Evolutionary conservation across 2,888 invertebrate species (phyloP), one percentile per base, ranked within the genome.

Genomic region (Agonum fuliginosum): DNA sequence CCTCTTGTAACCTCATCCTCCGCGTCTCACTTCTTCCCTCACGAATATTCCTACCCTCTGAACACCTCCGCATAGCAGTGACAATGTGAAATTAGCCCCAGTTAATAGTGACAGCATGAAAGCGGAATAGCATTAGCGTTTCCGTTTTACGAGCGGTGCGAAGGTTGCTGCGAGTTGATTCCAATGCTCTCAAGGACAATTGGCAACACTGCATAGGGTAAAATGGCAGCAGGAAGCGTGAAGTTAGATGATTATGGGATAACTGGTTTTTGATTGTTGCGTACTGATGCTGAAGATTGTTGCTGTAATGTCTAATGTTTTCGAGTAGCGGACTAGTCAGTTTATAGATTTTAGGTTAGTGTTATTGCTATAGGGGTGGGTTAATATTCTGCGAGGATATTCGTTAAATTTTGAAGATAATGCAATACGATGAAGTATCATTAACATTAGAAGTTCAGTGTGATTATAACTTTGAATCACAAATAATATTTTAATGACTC

Each of bases 101-200:
- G 71, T 71, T 71, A 71, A 51, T 71, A 71, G 71, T 46, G 30
- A 27, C 17, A 27, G 46, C 30, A 34, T 46, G 71, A 51, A 71
- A 27, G 71, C 71, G 30, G 20, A 48, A 71, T 51, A 19, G 71
- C 46, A 67, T 71, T 67, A 67, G 37, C 41, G 22, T 20, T 67
- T 67, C 41, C 67, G 67, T 71, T 71, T 71, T 51, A 71, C 51
- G 71, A 51, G 48, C 71, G 17, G 48, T 6, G 30, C 10, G 46
- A 48, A 30, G 48, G 48, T 48, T 43, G 22, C 19, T 48, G 20
- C 46, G 34, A 46, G 71, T 48, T 71, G 69, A 27, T 46, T 46
- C 43, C 46, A 46, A 69, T 58, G 27, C 41, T 69, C 46, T 71
- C 71, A 71, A 71, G 71, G 71, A 71, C 71, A 71, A 71, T 71